A percentile compares a stretch with the other conserved stretches of the same genome.
These are phyloP conservation scores for Neogale vison DNA, from an alignment of 2,113 vertebrate genomes.

Conservation along the genomic window DNA sequence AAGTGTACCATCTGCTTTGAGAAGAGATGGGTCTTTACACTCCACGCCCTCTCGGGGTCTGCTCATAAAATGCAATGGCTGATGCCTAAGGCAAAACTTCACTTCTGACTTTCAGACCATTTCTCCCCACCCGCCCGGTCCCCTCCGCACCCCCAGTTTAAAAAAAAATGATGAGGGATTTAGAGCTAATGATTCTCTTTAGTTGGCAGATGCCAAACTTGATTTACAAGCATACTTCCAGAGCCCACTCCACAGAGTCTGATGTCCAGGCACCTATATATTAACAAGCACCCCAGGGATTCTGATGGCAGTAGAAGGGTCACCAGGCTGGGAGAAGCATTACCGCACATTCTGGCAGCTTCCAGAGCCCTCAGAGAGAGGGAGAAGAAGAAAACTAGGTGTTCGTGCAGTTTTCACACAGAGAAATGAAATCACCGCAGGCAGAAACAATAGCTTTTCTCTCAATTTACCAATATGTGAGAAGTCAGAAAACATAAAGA, in stretches of 20 bases:
- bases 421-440: neutral
- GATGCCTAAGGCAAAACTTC: neutral
- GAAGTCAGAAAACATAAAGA: neutral
- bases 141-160: too few relatives aligned
- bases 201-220: neutral
- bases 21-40: neutral
- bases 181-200: neutral
- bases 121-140: neutral
- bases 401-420: neutral
- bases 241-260: neutral
- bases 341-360: neutral
- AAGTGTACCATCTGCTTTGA: neutral
- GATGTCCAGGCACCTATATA: neutral
- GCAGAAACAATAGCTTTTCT: neutral
- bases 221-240: neutral
- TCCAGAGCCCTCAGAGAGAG: neutral
- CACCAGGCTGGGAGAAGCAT: neutral
- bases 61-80: neutral
- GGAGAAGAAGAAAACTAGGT: neutral
- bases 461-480: neutral
- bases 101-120: neutral
- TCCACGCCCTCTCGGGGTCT: neutral
- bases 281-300: neutral
- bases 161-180: neutral
- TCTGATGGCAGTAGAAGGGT: neutral